These are phyloP conservation scores for Crotalus tigris DNA, from an alignment of 2,113 vertebrate genomes.

Conservation along the genomic window DNA sequence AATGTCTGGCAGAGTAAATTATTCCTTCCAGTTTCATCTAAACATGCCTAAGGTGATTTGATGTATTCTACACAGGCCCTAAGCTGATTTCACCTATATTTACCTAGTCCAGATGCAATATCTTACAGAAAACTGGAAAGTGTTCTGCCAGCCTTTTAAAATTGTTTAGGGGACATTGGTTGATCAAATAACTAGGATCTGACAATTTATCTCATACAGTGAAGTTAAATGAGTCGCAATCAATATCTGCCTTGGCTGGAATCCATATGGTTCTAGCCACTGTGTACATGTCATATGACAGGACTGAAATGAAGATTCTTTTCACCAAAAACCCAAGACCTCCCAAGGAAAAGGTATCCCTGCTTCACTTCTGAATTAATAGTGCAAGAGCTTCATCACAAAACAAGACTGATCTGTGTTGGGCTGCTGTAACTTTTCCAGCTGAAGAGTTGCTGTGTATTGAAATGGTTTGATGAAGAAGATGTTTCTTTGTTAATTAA, in stretches of 20 bases:
- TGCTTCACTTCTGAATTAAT: slow-evolving; percentile 53
- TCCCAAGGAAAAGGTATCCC: slow-evolving; percentile 60
- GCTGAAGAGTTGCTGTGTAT: slow-evolving; percentile 46
- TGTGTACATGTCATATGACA: slow-evolving; percentile 53
- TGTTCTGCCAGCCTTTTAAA: background rate
- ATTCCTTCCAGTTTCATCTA: background rate
- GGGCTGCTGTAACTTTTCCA: slow-evolving; percentile 43
- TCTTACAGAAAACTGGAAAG: background rate
- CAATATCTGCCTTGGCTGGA: slow-evolving; percentile 54
- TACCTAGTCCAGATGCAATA: background rate
- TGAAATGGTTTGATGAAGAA: slow-evolving; percentile 41
- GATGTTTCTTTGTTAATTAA: slow-evolving; percentile 59
- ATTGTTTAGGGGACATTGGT: background rate
- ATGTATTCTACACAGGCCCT: background rate
- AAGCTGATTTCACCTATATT: background rate
- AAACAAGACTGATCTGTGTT: slow-evolving; percentile 51
- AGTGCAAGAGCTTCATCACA: slow-evolving; percentile 40
- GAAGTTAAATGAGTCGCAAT: slow-evolving; percentile 46
- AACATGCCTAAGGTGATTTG: background rate
- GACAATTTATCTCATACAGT: background rate
- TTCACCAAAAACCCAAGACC: slow-evolving; percentile 51
- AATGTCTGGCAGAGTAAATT: background rate
- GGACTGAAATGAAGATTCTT: too few species aligned
- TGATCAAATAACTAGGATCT: background rate
- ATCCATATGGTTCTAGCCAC: slow-evolving; percentile 44